Base-by-base conservation (phyloP, 2,888 invertebrate species). In the Coecobrya sp. region DNA sequence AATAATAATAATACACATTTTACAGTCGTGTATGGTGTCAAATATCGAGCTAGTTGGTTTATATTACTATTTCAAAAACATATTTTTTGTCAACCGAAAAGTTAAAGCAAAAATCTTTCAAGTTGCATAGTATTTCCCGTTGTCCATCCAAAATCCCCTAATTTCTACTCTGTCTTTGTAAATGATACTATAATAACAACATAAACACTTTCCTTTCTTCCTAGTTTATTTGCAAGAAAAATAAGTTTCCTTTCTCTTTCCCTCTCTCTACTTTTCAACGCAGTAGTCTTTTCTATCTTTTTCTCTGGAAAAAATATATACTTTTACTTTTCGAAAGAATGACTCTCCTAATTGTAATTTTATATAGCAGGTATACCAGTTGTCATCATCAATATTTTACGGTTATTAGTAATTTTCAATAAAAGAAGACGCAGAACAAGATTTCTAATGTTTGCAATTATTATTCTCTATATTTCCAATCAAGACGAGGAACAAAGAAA, bases 331-430 rank as follows among this genome's bases (percentile, higher is more conserved):
- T 86, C 49, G 86, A 79, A 90, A 90, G 68, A 79, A 79, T 73
- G 25, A 16, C 3, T 27, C 22, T 45, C 13, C 19, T 45, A 45
- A 42, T 19, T 82, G 11, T 36, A 59, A 11, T 91, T 76, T 86
- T 25, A 68, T 70, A 45, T 86, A 86, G 81, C 91, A 92, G 91
- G 91, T 92, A 92, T 92, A 92, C 91, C 91, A 84, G 91, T 92
- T 92, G 79, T 87, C 91, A 92, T 92, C 81, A 59, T 70, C 62
- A 87, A 91, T 79, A 91, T 42, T 62, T 86, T 62, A 79, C 55
- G 42, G 49, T 79, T 52, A 86, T 70, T 45, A 42, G 3, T 11
- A 11, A 19, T 68, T 30, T 30, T 68, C 11, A 30, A 19, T 30
- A 49, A 10, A 5, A 68, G 16, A 27, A 7, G 68, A 68, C 27